Conservation (phyloP, 1,140 invertebrate species). For the Drosophila arawakana region DNA sequence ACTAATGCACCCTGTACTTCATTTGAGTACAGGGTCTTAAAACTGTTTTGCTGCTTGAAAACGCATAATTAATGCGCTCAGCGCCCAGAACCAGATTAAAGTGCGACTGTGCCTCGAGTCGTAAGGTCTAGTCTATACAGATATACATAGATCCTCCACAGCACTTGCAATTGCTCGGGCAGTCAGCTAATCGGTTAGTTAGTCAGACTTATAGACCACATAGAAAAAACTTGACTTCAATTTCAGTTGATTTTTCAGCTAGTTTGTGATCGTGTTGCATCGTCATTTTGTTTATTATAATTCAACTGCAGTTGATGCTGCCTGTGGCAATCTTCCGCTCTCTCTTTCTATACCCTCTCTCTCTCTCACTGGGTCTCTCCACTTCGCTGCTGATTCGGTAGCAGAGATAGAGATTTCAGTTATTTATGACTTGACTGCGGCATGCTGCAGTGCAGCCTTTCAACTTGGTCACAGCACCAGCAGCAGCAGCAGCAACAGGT, state of each 20-base stretch:
- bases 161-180: slow-evolving; percentile 4
- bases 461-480: slow-evolving; percentile 25
- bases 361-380: too few species aligned
- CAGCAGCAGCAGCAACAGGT: too few species aligned
- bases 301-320: slow-evolving; percentile 21
- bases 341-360: too few species aligned
- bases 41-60: slow-evolving; percentile 61
- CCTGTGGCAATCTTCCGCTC: slow-evolving; percentile 2
- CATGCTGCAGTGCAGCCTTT: slow-evolving; percentile 30
- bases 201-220: slow-evolving; percentile 21
- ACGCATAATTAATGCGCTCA: slow-evolving; percentile 83
- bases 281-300: slow-evolving; percentile 7
- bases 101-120: slow-evolving; percentile 39
- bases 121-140: slow-evolving; percentile 19
- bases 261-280: not conserved
- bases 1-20: too few species aligned
- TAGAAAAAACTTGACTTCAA: not conserved
- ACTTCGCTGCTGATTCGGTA: slow-evolving; percentile 18
- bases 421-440: slow-evolving; percentile 32
- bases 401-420: slow-evolving; percentile 35
- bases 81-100: slow-evolving; percentile 80
- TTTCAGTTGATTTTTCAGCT: not conserved
- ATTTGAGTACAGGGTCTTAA: not conserved
- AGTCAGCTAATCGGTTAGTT: slow-evolving; percentile 38
- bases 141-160: not conserved